These are phyloP conservation scores for Oreocharis arfaki DNA, from an alignment of 2,113 vertebrate species.

Conservation along the genomic window DNA sequence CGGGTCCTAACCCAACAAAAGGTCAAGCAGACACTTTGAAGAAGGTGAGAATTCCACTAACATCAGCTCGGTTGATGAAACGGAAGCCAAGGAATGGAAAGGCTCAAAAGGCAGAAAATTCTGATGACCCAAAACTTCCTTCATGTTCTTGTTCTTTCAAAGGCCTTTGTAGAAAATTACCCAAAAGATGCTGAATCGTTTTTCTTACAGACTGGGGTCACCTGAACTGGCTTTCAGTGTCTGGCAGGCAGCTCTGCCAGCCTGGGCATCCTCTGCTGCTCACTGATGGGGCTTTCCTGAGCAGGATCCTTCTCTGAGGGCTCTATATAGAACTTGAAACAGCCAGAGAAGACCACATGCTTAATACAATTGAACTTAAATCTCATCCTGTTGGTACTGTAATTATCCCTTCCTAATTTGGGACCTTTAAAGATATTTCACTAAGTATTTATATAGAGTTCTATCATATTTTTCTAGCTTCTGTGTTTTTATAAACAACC, in stretches of 20 bases:
- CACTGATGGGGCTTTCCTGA: too few relatives aligned
- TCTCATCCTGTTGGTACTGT: neutral
- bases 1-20: neutral
- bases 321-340: rapidly evolving
- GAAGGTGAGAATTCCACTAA: neutral
- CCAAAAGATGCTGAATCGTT: neutral
- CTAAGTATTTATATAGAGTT: neutral
- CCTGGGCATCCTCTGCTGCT: neutral
- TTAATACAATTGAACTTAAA: neutral
- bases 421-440: neutral
- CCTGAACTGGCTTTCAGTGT: neutral
- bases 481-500: neutral
- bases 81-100: neutral
- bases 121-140: neutral
- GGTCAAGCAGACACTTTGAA: neutral
- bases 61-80: neutral
- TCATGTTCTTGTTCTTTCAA: neutral
- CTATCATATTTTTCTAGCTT: neutral
- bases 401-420: neutral
- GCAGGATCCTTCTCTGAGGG: neutral
- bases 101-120: neutral
- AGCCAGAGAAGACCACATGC: neutral
- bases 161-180: neutral
- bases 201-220: neutral
- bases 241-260: neutral